Evolutionary conservation across 2,888 invertebrate species (phyloP).

Genomic region (Cyaniris semiargus): DNA sequence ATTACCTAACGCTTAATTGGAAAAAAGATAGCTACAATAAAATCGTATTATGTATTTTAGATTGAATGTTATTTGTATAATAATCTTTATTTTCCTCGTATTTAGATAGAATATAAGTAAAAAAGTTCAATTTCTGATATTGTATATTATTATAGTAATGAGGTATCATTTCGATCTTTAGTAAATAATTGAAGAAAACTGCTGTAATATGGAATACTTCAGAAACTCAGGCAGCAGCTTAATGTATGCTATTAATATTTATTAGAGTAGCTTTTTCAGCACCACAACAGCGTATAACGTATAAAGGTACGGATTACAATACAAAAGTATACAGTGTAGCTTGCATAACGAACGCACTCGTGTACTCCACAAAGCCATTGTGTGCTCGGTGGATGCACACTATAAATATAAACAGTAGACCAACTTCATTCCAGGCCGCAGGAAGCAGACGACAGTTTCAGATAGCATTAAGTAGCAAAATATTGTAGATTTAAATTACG

Average conservation of each 20-base stretch:
- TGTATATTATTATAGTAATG: not conserved
- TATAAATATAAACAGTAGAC: not conserved
- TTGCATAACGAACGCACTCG: slow-evolving; percentile 58
- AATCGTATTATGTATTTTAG: too few species aligned
- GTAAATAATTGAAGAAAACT: slow-evolving; percentile 15
- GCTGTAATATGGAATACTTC: not conserved
- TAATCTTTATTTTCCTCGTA: not conserved
- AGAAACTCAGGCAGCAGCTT: not conserved
- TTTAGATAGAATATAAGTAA: not conserved
- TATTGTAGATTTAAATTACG: not conserved
- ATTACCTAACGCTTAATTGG: not conserved
- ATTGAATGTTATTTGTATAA: not conserved
- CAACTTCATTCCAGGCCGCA: not conserved
- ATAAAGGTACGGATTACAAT: slow-evolving; percentile 37
- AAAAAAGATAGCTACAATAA: too few species aligned
- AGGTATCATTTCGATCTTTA: not conserved
- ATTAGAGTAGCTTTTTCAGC: slow-evolving; percentile 34
- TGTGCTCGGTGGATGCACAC: slow-evolving; percentile 33
- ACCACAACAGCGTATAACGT: slow-evolving; percentile 26
- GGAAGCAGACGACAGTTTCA: not conserved
- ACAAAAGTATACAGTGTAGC: slow-evolving; percentile 41
- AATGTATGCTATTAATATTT: slow-evolving; percentile 29
- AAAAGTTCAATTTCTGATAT: not conserved
- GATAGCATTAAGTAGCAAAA: not conserved
- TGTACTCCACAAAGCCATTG: slow-evolving; percentile 50